phyloP scores from a whole-genome alignment of 1,140 invertebrate genomes.

The Lepidostoma basale region DNA sequence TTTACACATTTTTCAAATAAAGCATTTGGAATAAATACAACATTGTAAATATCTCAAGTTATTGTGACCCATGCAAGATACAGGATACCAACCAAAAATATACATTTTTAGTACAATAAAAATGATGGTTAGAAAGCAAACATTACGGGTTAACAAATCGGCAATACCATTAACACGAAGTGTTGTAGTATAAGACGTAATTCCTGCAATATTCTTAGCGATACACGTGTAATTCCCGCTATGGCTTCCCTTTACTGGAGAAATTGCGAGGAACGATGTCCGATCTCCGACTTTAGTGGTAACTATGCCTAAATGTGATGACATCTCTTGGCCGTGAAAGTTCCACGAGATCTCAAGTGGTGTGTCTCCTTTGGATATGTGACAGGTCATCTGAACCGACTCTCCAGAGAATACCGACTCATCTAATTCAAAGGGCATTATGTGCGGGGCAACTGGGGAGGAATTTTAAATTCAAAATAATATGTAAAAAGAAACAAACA shows the following conservation, averaged over 20 bases:
- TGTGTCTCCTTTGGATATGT: slow-evolving; percentile 74
- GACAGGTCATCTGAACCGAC: slow-evolving; percentile 75
- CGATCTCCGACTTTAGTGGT: slow-evolving; percentile 71
- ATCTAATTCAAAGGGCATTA: slow-evolving; percentile 70
- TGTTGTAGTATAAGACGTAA: slow-evolving; percentile 67
- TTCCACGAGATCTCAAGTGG: slow-evolving; percentile 75
- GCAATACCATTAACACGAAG: slow-evolving; percentile 74
- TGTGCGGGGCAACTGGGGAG: slow-evolving; percentile 72
- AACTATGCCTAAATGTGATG: slow-evolving; percentile 52
- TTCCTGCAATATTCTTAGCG: slow-evolving; percentile 73
- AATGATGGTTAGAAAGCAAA: slow-evolving; percentile 51
- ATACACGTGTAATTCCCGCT: slow-evolving; percentile 69
- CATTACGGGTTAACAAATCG: slow-evolving; percentile 43
- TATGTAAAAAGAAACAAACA: background rate
- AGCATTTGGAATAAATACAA: too few species aligned
- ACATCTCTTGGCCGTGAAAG: slow-evolving; percentile 67
- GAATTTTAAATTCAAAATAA: slow-evolving; percentile 20
- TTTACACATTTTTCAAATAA: too few species aligned
- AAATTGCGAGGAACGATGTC: slow-evolving; percentile 66
- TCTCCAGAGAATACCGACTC: slow-evolving; percentile 72
- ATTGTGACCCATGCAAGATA: slow-evolving; percentile 10
- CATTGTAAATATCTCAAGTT: too few species aligned
- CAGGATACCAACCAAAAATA: background rate
- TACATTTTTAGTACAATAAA: slow-evolving; percentile 28
- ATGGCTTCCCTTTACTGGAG: slow-evolving; percentile 59